phyloP scores from a whole-genome alignment of 2,888 invertebrate species.

The Sesamia inferens region DNA sequence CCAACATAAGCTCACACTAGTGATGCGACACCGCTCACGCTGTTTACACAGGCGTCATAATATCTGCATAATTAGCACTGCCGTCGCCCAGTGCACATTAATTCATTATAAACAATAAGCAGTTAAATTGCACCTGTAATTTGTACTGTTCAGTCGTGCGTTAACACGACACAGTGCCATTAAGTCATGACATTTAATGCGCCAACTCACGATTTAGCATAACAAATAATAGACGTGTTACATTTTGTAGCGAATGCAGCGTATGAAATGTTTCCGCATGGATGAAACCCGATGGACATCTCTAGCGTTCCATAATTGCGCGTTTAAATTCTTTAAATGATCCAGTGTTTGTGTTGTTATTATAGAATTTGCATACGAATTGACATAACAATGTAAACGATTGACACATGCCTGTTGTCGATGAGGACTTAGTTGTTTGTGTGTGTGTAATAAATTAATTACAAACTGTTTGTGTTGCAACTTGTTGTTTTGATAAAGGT shows the following conservation, averaged over 20 bases:
- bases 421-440: constrained; percentile 43
- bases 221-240: constrained; percentile 84
- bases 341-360: constrained; percentile 29
- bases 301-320: constrained; percentile 18
- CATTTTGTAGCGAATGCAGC: constrained; percentile 74
- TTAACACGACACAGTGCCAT: constrained; percentile 74
- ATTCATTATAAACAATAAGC: constrained; percentile 82
- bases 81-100: constrained; percentile 74
- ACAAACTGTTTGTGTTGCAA: constrained; percentile 7
- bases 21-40: constrained; percentile 47
- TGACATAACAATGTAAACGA: constrained; percentile 49
- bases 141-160: constrained; percentile 75
- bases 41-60: constrained; percentile 67
- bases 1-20: constrained; percentile 35
- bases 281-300: constrained; percentile 12
- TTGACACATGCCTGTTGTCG: constrained; percentile 36
- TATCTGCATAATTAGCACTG: constrained; percentile 78
- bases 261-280: constrained; percentile 65
- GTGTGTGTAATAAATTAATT: constrained; percentile 48
- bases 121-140: constrained; percentile 80
- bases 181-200: constrained; percentile 79
- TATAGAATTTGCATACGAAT: constrained; percentile 51
- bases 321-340: constrained; percentile 38
- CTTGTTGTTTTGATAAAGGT: constrained; percentile 6
- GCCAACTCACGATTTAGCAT: constrained; percentile 81